Conservation (phyloP, 2,888 invertebrate genomes). For the Ypsolopha sequella region DNA sequence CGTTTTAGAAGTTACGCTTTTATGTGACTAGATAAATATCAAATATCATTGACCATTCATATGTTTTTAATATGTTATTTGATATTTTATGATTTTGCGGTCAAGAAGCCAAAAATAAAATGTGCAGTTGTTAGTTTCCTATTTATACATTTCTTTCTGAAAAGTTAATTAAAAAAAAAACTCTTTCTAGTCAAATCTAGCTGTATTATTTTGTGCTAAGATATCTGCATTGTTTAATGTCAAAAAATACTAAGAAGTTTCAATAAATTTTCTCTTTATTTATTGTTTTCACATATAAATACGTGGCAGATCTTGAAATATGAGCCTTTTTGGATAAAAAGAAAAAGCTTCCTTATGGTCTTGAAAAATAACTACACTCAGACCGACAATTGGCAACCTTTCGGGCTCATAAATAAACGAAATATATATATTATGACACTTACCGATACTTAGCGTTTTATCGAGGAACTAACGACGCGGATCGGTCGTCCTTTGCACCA, state of each 20-base stretch:
- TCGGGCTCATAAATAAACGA: background rate
- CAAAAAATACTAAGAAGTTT: too few relatives aligned
- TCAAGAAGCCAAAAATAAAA: conserved; percentile 34
- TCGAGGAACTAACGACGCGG: conserved; percentile 6
- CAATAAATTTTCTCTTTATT: too few relatives aligned
- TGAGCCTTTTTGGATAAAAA: background rate
- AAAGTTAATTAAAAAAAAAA: too few relatives aligned
- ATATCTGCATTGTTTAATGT: too few relatives aligned
- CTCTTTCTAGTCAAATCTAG: too few relatives aligned
- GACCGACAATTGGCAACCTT: background rate
- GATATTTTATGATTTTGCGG: conserved; percentile 43
- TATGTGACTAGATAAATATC: conserved; percentile 20
- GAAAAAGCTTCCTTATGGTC: background rate
- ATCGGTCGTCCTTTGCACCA: conserved; percentile 14
- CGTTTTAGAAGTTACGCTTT: too few relatives aligned
- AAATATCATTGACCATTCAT: conserved; percentile 39
- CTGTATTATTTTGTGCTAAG: too few relatives aligned
- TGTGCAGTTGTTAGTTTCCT: background rate
- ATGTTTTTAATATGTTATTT: conserved; percentile 28
- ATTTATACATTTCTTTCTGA: background rate
- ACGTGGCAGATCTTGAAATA: background rate
- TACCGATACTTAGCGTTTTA: conserved; percentile 3
- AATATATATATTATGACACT: background rate
- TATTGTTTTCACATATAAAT: too few relatives aligned
- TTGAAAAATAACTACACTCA: background rate